Percentiles rank a stretch among this genome's conserved stretches.
Conservation (phyloP, 2,797 vertebrate genomes). For the Pseudotriccus pelzelni region DNA sequence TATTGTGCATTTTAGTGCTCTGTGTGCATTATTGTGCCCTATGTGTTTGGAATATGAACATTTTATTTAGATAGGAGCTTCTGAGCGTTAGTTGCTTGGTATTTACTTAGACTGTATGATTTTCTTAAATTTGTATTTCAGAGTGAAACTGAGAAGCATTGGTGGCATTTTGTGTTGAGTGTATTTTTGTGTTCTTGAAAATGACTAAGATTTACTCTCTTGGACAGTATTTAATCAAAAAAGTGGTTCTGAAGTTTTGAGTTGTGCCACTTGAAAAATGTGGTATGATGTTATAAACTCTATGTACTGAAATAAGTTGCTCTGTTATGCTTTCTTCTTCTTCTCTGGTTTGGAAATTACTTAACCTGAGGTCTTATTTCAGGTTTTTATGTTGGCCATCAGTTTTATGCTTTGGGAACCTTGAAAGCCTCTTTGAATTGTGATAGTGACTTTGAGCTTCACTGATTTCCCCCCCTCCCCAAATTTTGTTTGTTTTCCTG, state of each 20-base stretch:
- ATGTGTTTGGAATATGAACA: not conserved
- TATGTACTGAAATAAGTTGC: not conserved
- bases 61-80: not conserved
- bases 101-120: not conserved
- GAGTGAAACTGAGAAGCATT: not conserved
- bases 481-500: not conserved
- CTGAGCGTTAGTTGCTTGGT: not conserved
- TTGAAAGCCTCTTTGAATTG: not conserved
- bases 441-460: not conserved
- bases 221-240: not conserved
- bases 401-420: not conserved
- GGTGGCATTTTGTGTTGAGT: not conserved
- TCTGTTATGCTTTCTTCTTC: not conserved
- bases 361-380: not conserved
- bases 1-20: rapidly evolving
- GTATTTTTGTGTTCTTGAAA: not conserved
- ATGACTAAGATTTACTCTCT: rapidly evolving
- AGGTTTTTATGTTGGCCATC: not conserved
- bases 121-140: not conserved
- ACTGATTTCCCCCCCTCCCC: too few species aligned
- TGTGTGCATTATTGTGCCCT: not conserved
- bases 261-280: not conserved
- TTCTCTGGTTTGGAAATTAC: not conserved
- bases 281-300: not conserved
- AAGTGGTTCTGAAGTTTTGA: not conserved